Conservation (phyloP, 2,113 vertebrate genomes). For the Laterallus jamaicensis region DNA sequence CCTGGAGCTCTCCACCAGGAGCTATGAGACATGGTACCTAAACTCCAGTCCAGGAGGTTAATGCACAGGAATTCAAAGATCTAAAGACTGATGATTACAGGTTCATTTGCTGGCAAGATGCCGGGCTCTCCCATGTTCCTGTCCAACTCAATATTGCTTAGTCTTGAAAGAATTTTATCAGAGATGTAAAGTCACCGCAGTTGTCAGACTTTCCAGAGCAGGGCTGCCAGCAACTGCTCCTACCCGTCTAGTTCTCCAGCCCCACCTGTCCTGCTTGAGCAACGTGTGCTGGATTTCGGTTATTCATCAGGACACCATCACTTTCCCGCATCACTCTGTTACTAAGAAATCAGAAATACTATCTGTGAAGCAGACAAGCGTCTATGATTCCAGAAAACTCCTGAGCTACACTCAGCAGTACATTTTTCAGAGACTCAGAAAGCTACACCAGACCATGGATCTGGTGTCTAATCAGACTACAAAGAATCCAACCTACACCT, state of each 20-base stretch:
- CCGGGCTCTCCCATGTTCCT: background rate
- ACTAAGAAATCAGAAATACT: background rate
- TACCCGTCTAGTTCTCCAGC: background rate
- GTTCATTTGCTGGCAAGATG: background rate
- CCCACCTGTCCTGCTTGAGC: background rate
- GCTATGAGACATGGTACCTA: fast-evolving
- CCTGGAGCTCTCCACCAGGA: background rate
- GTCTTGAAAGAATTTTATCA: background rate
- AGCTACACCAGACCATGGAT: fast-evolving
- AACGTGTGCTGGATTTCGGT: background rate
- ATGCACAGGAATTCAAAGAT: background rate
- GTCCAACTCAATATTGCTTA: background rate
- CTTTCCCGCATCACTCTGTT: background rate
- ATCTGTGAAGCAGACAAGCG: background rate
- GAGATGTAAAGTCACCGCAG: background rate
- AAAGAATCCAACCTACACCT: background rate
- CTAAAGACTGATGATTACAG: background rate
- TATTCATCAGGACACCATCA: background rate
- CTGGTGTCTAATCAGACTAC: background rate
- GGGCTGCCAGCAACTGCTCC: background rate
- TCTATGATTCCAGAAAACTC: fast-evolving
- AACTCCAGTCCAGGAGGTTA: background rate
- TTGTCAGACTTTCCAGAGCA: background rate
- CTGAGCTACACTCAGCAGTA: background rate
- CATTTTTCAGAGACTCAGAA: background rate